A percentile compares a stretch with the other conserved stretches of the same genome.
These are phyloP conservation scores for Acipenser ruthenus DNA, from an alignment of 2,797 vertebrate species.

Conservation along the genomic window DNA sequence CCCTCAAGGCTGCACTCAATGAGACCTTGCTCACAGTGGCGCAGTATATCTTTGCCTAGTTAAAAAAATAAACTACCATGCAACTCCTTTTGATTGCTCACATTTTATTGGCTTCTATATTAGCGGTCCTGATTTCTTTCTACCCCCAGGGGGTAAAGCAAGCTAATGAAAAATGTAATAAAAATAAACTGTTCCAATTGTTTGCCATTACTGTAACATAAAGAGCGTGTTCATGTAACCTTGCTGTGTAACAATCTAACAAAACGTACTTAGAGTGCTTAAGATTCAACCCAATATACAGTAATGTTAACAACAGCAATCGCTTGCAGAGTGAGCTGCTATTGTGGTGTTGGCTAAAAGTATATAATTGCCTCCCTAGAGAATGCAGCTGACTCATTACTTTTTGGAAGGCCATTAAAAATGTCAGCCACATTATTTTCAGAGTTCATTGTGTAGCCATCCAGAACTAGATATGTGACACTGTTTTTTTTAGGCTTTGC, in stretches of 20 bases:
- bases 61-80: not conserved
- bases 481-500: not conserved
- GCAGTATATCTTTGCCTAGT: constrained; percentile 36
- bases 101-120: no score
- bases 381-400: not conserved
- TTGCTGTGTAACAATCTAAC: no score
- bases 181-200: not conserved
- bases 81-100: no score
- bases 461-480: not conserved
- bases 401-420: constrained; percentile 9
- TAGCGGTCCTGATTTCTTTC: no score
- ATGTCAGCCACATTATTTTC: constrained; percentile 19
- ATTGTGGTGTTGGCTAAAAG: constrained; percentile 21
- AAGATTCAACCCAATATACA: no score
- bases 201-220: not conserved
- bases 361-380: constrained; percentile 19
- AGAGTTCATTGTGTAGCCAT: not conserved
- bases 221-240: no score
- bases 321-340: not conserved
- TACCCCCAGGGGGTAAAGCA: not conserved
- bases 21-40: constrained; percentile 36
- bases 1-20: constrained; percentile 44
- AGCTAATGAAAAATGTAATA: constrained; percentile 8
- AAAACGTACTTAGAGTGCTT: no score
- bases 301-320: no score